These are phyloP conservation scores for Ciconia nigra DNA, from an alignment of 2,797 vertebrate genomes.

Conservation along the genomic window DNA sequence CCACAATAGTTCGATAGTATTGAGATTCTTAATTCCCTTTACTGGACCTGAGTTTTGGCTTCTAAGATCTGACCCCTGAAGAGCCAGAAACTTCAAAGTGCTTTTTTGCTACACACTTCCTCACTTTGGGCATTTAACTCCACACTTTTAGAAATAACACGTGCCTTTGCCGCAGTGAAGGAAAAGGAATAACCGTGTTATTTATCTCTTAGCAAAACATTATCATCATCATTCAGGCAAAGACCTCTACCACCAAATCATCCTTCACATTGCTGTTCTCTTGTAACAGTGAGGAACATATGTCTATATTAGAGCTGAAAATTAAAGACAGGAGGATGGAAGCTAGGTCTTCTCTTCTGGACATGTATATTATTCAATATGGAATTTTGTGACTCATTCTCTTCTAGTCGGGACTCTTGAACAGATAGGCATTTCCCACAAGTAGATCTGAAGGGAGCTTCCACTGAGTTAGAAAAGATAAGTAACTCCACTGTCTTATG, in stretches of 20 bases:
- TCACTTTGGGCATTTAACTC: background rate
- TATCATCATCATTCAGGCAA: background rate
- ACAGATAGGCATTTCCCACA: background rate
- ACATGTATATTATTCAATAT: background rate
- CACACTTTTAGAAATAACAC: background rate
- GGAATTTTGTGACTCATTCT: background rate
- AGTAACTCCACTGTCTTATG: background rate
- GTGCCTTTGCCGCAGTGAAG: background rate
- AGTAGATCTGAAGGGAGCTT: background rate
- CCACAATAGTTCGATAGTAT: constrained; percentile 45
- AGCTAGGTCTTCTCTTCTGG: background rate
- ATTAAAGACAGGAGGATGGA: background rate
- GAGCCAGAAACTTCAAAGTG: background rate
- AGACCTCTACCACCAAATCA: background rate
- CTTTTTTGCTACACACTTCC: background rate
- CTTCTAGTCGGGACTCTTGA: background rate
- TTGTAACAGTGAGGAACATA: background rate
- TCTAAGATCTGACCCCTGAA: constrained; percentile 13
- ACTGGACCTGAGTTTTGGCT: constrained; percentile 42
- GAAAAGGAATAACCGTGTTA: background rate
- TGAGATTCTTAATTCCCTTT: constrained; percentile 41
- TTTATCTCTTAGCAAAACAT: background rate
- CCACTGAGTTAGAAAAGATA: background rate
- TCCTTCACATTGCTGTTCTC: background rate
- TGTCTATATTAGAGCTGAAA: background rate